A percentile compares a stretch with the other conserved stretches of the same genome.
These are phyloP conservation scores for Drosophila pegasa DNA, from an alignment of 2,888 invertebrate species.

Conservation along the genomic window DNA sequence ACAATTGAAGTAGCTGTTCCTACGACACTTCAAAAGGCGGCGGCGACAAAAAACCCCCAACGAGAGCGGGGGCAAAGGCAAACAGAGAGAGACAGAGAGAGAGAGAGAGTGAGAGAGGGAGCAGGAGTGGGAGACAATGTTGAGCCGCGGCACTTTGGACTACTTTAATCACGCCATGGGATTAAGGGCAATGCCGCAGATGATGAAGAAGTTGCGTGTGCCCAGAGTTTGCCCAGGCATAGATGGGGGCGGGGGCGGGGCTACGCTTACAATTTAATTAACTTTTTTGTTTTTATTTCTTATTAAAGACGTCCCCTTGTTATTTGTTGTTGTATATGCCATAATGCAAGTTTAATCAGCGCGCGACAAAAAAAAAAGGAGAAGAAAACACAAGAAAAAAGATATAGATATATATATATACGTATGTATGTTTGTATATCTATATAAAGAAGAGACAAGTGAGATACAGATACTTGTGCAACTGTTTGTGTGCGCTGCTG, in stretches of 20 bases:
- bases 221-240: conserved; percentile 22
- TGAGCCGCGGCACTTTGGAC: conserved; percentile 57
- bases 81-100: conserved; percentile 20
- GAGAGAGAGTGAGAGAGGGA: not conserved
- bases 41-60: conserved; percentile 16
- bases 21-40: conserved; percentile 50
- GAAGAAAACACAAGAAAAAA: no score
- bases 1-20: conserved; percentile 70
- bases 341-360: conserved; percentile 79
- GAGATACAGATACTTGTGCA: conserved; percentile 32
- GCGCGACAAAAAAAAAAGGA: conserved; percentile 59
- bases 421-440: no score
- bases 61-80: conserved; percentile 20
- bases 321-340: conserved; percentile 51
- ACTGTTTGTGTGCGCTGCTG: conserved; percentile 26
- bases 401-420: not conserved
- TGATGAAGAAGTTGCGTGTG: conserved; percentile 81
- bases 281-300: conserved; percentile 76
- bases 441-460: conserved; percentile 5
- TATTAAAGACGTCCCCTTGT: conserved; percentile 71
- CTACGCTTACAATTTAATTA: conserved; percentile 80
- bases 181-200: conserved; percentile 70
- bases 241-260: not conserved
- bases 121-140: conserved; percentile 5
- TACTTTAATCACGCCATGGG: conserved; percentile 81